These are phyloP conservation scores for Drymonia ruficornis DNA, from an alignment of 2,888 invertebrate species.

Conservation along the genomic window DNA sequence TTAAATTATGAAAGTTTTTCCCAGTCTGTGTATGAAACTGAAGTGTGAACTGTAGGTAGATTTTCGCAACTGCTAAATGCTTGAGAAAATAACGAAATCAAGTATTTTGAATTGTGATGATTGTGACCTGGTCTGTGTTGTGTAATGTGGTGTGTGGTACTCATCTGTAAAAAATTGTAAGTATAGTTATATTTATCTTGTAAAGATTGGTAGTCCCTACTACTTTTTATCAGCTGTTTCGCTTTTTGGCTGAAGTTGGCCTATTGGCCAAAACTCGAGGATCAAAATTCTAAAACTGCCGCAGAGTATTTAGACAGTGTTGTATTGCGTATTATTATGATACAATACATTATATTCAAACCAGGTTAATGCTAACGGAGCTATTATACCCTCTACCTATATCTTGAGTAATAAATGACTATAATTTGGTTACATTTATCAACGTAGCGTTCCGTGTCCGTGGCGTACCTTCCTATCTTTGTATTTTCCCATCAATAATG, in stretches of 20 bases:
- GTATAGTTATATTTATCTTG: conserved; percentile 15
- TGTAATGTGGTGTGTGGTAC: conserved; percentile 19
- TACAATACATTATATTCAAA: neutral
- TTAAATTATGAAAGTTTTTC: neutral
- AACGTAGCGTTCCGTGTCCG: conserved; percentile 5
- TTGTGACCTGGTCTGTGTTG: conserved; percentile 34
- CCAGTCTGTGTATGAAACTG: conserved; percentile 9
- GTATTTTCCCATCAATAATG: neutral
- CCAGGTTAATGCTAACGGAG: conserved; percentile 11
- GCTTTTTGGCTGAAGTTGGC: neutral
- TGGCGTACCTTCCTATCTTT: conserved; percentile 7
- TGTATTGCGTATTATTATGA: too few relatives aligned
- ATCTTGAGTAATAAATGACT: conserved; percentile 21
- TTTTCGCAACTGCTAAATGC: conserved; percentile 36
- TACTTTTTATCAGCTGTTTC: too few relatives aligned
- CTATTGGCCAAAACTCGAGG: too few relatives aligned
- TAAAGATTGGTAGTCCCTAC: neutral
- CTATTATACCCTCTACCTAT: conserved; percentile 4
- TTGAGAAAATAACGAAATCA: conserved; percentile 43
- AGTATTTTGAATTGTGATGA: conserved; percentile 33
- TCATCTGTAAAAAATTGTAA: conserved; percentile 34
- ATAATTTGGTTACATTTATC: conserved; percentile 24
- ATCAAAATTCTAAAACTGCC: too few relatives aligned
- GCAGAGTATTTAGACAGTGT: too few relatives aligned
- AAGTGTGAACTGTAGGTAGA: conserved; percentile 28